phyloP scores from a whole-genome alignment of 1,140 invertebrate species.

The Limonius californicus region DNA sequence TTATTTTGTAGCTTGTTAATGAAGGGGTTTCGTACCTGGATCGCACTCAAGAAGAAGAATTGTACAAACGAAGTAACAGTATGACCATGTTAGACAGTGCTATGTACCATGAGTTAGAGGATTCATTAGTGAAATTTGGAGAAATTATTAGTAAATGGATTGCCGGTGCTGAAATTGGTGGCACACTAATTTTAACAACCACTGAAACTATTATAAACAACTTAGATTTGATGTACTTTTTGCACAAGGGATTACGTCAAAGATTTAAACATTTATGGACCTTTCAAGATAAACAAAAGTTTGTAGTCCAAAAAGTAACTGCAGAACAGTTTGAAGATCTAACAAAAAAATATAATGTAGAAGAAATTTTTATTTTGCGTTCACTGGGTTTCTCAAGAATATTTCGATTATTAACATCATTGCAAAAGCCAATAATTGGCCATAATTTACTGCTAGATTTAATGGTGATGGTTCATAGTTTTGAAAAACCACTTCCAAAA shows the following conservation, averaged over 20 bases:
- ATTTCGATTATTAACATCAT: slow-evolving; percentile 55
- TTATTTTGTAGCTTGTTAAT: slow-evolving; percentile 58
- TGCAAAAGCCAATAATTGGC: slow-evolving; percentile 68
- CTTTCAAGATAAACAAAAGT: slow-evolving; percentile 47
- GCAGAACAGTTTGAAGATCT: slow-evolving; percentile 35
- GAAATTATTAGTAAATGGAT: slow-evolving; percentile 43
- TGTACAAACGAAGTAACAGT: slow-evolving; percentile 50
- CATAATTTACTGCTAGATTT: slow-evolving; percentile 73
- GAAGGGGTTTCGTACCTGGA: slow-evolving; percentile 65
- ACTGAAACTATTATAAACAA: slow-evolving; percentile 21
- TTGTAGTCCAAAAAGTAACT: slow-evolving; percentile 45
- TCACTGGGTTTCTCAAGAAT: slow-evolving; percentile 66
- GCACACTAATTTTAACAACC: slow-evolving; percentile 30
- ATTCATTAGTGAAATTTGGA: slow-evolving; percentile 30
- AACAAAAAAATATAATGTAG: slow-evolving; percentile 38
- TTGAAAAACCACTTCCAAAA: slow-evolving; percentile 64
- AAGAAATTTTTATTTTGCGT: slow-evolving; percentile 51
- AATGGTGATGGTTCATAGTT: slow-evolving; percentile 67
- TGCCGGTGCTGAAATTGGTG: slow-evolving; percentile 26
- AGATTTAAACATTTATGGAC: slow-evolving; percentile 53
- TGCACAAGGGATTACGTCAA: slow-evolving; percentile 53
- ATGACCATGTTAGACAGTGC: slow-evolving; percentile 35
- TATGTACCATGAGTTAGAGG: slow-evolving; percentile 27
- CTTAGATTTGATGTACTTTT: slow-evolving; percentile 46
- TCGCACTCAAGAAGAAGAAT: slow-evolving; percentile 51